A percentile compares a stretch with the other conserved stretches of the same genome.
These are phyloP conservation scores for Chrysolina americana DNA, from an alignment of 2,888 invertebrate species.

Conservation along the genomic window DNA sequence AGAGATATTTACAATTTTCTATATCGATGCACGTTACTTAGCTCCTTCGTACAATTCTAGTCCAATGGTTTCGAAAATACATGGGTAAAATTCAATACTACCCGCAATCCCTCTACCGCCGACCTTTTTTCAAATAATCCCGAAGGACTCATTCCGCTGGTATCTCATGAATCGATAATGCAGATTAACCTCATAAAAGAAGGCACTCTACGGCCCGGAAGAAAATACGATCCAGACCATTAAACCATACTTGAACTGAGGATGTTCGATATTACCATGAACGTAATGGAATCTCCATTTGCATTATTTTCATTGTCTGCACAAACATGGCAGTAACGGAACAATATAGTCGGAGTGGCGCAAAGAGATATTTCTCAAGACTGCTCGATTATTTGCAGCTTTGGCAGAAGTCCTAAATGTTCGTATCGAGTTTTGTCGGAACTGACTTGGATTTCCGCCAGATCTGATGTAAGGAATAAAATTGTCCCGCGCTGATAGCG, in stretches of 20 bases:
- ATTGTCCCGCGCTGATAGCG: constrained; percentile 40
- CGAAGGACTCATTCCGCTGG: background rate
- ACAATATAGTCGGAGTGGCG: constrained; percentile 36
- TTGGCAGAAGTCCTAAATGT: constrained; percentile 41
- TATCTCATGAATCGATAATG: background rate
- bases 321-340: constrained; percentile 39
- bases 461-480: constrained; percentile 4
- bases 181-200: constrained; percentile 1
- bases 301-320: constrained; percentile 37
- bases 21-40: too few relatives aligned
- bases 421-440: constrained; percentile 33
- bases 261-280: constrained; percentile 22
- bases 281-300: constrained; percentile 28
- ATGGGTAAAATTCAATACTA: too few relatives aligned
- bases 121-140: too few relatives aligned
- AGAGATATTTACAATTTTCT: too few relatives aligned
- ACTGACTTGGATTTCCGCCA: constrained; percentile 22
- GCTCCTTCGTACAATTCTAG: too few relatives aligned
- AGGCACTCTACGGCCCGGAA: background rate
- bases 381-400: constrained; percentile 47
- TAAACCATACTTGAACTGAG: background rate
- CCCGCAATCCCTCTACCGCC: too few relatives aligned
- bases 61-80: too few relatives aligned
- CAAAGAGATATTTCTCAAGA: constrained; percentile 29
- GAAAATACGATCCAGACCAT: constrained; percentile 2